Evolutionary conservation across 2,888 invertebrate species (phyloP).

Genomic region (Dolomedes plantarius): DNA sequence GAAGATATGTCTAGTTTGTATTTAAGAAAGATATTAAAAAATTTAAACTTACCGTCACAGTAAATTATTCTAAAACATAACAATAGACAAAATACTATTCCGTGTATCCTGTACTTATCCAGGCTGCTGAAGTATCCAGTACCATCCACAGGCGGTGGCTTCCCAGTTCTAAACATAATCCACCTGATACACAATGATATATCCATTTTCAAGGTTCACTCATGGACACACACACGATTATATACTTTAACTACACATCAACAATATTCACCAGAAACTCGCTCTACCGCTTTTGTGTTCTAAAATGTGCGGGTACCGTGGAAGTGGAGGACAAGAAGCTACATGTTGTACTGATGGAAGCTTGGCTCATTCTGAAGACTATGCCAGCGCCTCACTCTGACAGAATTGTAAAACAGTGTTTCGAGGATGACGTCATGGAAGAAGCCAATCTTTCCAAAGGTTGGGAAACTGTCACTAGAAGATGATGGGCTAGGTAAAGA

Average conservation of each 20-base stretch:
- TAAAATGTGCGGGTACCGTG: not conserved
- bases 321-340: slow-evolving; percentile 13
- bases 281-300: not conserved
- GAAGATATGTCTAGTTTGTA: too few species aligned
- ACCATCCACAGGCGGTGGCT: slow-evolving; percentile 36
- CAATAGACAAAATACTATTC: slow-evolving; percentile 34
- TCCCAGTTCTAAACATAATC: slow-evolving; percentile 36
- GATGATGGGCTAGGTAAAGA: not conserved
- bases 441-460: slow-evolving; percentile 43
- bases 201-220: slow-evolving; percentile 27
- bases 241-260: not conserved
- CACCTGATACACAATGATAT: slow-evolving; percentile 23
- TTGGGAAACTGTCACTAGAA: slow-evolving; percentile 39
- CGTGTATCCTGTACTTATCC: slow-evolving; percentile 27
- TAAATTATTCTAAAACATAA: slow-evolving; percentile 30
- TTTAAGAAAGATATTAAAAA: too few species aligned
- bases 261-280: not conserved
- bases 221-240: slow-evolving; percentile 25
- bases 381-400: slow-evolving; percentile 68
- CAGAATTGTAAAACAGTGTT: slow-evolving; percentile 54
- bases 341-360: slow-evolving; percentile 46
- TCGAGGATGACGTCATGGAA: slow-evolving; percentile 56
- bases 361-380: slow-evolving; percentile 55
- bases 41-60: slow-evolving; percentile 32
- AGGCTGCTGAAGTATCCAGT: not conserved